Evolutionary conservation across 2,113 vertebrate species (phyloP).

Genomic region (Taurulus bubalis): DNA sequence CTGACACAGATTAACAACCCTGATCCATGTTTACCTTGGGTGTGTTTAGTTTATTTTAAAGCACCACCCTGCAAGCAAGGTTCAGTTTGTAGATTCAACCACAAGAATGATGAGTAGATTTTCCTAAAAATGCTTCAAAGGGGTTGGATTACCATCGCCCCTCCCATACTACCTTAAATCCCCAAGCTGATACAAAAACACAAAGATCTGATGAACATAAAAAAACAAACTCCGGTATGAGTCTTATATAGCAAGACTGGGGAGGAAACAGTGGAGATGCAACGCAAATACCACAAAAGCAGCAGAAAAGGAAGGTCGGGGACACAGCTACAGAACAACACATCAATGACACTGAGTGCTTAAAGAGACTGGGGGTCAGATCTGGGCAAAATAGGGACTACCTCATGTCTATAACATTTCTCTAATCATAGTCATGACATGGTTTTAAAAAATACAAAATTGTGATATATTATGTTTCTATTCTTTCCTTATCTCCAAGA

Average conservation of each 20-base stretch:
- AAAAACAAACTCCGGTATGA: conserved; percentile 19
- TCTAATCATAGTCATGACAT: background rate
- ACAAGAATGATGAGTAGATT: conserved; percentile 6
- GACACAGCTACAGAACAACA: conserved; percentile 63
- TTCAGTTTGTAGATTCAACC: conserved; percentile 42
- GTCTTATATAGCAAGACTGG: conserved; percentile 36
- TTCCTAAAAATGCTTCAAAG: background rate
- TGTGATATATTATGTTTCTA: background rate
- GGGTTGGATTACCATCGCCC: conserved; percentile 21
- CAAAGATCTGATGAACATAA: conserved; percentile 43
- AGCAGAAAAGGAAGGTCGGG: conserved; percentile 46
- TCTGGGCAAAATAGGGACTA: conserved; percentile 70
- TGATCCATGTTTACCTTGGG: conserved; percentile 57
- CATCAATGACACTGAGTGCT: conserved; percentile 52
- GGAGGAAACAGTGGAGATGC: conserved; percentile 47
- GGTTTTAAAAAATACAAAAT: background rate
- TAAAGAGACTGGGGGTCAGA: conserved; percentile 56
- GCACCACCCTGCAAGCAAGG: conserved; percentile 35
- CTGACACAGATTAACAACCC: conserved; percentile 29
- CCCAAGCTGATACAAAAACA: conserved; percentile 39
- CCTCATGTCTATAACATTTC: background rate
- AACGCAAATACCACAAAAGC: conserved; percentile 65
- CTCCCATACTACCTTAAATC: conserved; percentile 8
- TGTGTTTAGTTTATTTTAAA: conserved; percentile 52
- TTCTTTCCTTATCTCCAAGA: background rate